Base-by-base conservation (phyloP, 2,888 invertebrate species). In the Drosophila heteroneura region DNA sequence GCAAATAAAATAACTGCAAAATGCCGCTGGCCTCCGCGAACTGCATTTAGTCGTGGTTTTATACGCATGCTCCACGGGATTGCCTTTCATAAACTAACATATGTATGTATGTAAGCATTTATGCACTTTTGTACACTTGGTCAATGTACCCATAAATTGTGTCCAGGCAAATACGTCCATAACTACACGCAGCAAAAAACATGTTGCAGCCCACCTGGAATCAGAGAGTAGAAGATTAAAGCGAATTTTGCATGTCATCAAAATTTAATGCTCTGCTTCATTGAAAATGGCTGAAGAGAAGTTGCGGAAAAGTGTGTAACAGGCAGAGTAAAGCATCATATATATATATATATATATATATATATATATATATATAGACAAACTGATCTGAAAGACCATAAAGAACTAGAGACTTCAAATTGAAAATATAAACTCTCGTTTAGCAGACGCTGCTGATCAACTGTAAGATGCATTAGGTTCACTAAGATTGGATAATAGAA, bases 1-100 rank as follows among this genome's bases (percentile, higher is more conserved):
- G 51, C 51, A 66, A 26, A 47, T 28, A 56, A 83, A 77, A 78
- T 83, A 83, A 74, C 85, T 82, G 81, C 85, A 73, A 83, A 85
- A 76, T 81, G 85, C 83, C 83, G 83, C 83, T 85, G 84, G 79
- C 84, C 62, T 59, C 62, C 64, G 51, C 44, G 54, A 58, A 41
- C 28, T 49, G 51, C 30, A 62, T 33, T 57, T 58, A 66, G 47
- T 69, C 73, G 58, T 70, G 69, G 54, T 52, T 52, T 67, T 76
- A 67, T 76, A 76, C 79, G 81, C 81, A 81, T 73, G 81, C 81
- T 75, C 63, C 66, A 35, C 57, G 62, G 71, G 69, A 77, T 81
- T 75, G 81, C 71, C 81, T 81, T 81, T 81, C 78, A 71, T 67
- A 59, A 56, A 44, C 4, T 0, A 5, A 16, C 52, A 51, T 28